A percentile compares a stretch with the other conserved stretches of the same genome.
Conservation (phyloP, 2,888 invertebrate genomes). For the Ecdyonurus torrentis region DNA sequence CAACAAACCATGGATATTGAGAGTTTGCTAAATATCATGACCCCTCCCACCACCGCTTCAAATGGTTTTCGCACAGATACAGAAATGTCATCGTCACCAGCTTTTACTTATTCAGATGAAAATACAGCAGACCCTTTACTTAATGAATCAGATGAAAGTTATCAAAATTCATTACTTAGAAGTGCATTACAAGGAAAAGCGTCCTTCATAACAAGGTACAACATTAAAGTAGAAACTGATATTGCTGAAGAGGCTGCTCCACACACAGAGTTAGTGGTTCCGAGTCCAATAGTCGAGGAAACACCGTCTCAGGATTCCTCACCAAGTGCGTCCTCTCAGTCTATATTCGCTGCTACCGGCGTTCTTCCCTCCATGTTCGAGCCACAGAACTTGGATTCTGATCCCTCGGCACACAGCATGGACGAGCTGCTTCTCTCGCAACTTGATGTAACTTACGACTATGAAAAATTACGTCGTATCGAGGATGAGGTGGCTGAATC, state of each 20-base stretch:
- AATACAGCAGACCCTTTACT: conserved; percentile 2
- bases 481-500: conserved; percentile 67
- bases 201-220: conserved; percentile 16
- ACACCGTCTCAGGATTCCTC: neutral
- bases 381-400: neutral
- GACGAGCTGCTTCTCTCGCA: conserved; percentile 53
- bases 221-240: neutral
- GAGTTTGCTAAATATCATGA: conserved; percentile 58
- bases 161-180: conserved; percentile 52
- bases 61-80: conserved; percentile 17
- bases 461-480: conserved; percentile 68
- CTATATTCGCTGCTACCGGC: neutral
- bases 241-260: neutral
- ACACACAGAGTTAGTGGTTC: neutral
- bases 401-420: conserved; percentile 38
- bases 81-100: neutral
- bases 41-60: conserved; percentile 28
- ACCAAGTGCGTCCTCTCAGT: neutral
- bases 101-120: neutral
- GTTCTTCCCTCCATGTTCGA: conserved; percentile 1
- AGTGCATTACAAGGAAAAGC: conserved; percentile 72
- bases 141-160: neutral
- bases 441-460: conserved; percentile 58
- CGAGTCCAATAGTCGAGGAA: neutral
- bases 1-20: conserved; percentile 46